Evolutionary conservation across 2,888 invertebrate genomes (phyloP).

Genomic region (Synergus umbraculus): DNA sequence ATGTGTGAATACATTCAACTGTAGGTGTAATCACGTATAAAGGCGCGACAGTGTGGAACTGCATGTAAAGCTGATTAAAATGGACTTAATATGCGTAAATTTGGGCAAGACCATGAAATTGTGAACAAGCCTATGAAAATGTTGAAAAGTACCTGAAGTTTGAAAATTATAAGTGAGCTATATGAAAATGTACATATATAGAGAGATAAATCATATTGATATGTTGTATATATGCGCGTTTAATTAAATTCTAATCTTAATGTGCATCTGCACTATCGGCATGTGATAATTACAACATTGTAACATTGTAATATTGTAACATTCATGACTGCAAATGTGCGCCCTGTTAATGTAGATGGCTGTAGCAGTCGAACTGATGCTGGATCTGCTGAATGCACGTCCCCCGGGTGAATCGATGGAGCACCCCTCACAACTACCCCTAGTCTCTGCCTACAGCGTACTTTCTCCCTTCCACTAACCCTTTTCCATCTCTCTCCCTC

Average conservation of each 20-base stretch:
- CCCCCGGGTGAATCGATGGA: conserved; percentile 74
- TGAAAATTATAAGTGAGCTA: too few species aligned
- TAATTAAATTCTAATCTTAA: too few species aligned
- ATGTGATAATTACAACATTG: not conserved
- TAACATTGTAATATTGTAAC: conserved; percentile 8
- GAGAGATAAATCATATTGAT: conserved; percentile 1
- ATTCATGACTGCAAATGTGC: conserved; percentile 36
- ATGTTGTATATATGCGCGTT: too few species aligned
- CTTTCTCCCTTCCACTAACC: conserved; percentile 49
- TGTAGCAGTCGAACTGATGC: conserved; percentile 51
- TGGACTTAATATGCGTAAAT: too few species aligned
- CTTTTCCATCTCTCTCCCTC: conserved; percentile 48
- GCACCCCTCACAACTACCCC: conserved; percentile 59
- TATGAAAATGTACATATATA: not conserved
- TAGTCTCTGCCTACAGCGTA: conserved; percentile 53
- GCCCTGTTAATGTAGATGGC: conserved; percentile 39
- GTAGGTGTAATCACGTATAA: too few species aligned
- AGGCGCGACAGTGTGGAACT: too few species aligned
- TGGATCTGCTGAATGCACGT: conserved; percentile 63
- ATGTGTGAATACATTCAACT: not conserved
- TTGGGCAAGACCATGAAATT: too few species aligned
- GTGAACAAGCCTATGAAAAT: too few species aligned
- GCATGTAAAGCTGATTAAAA: too few species aligned
- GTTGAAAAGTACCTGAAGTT: too few species aligned
- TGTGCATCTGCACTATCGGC: too few species aligned